Base-by-base conservation (phyloP, 2,113 vertebrate genomes). In the Centropristis striata region DNA sequence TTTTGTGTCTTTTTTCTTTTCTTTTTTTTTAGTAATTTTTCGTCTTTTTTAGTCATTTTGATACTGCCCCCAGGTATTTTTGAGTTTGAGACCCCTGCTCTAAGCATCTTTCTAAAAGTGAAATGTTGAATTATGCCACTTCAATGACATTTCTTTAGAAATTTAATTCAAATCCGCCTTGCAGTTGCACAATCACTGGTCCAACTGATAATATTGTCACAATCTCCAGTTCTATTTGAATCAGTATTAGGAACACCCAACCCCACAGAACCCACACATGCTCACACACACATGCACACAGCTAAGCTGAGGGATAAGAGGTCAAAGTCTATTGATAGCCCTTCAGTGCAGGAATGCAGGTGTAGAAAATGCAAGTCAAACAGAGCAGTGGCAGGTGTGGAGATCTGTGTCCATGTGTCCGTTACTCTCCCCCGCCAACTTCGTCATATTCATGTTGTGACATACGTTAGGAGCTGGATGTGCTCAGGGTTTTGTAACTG, bases 271-370 rank as follows among this genome's bases (percentile, higher is more conserved):
- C 3, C 41, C 54, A 18, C 15, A 57, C 37, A 25, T 41, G 36
- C 78, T 68, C 49, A 20, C 71, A 25, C 69, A 37, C 54, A 68
- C 74, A 80, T 25, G 20, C 39, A 67, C 47, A 44, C 51, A 66
- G 54, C 65, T 78, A 61, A 85, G 71, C 64, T 18, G 65, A 74
- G 69, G 61, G 50, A 53, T 25, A 27, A 72, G 58, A 85, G 79
- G 81, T 81, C 81, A 86, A 58, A 83, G 80, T 82, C 86, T 86
- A 65, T 81, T 79, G 83, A 84, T 83, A 84, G 78, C 36, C 46
- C 66, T 46, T 68, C 65, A 71, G 74, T 4, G 16, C 47, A 82
- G 84, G 84, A 92, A 83, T 89, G 79, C 54, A 82, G 37, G 63
- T 82, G 69, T 18, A 58, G 55, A 84, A 81, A 85, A 77, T 57